Conservation (phyloP, 2,888 invertebrate species). For the Synergus japonicus region DNA sequence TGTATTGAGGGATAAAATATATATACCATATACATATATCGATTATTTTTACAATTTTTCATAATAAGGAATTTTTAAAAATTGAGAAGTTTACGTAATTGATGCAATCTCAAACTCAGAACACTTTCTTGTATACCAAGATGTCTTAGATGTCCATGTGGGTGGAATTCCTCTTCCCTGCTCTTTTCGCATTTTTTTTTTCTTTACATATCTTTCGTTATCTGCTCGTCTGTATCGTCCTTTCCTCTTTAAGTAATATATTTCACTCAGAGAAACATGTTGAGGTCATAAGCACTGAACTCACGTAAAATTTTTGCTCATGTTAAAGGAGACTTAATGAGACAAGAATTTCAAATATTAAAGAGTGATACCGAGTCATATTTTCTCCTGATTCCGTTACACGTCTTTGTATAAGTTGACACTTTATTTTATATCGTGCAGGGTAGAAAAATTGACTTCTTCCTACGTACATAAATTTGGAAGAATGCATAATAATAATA, state of each 20-base stretch:
- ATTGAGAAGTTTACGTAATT: background rate
- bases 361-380: background rate
- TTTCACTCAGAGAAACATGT: background rate
- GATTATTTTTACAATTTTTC: too few relatives aligned
- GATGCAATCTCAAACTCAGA: background rate
- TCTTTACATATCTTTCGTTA: background rate
- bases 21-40: background rate
- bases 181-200: background rate
- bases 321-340: background rate
- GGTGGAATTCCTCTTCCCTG: background rate
- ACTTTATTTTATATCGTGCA: background rate
- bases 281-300: background rate
- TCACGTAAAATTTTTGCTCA: background rate
- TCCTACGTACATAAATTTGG: background rate
- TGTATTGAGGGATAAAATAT: too few relatives aligned
- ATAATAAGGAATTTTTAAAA: background rate
- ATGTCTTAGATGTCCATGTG: background rate
- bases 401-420: background rate
- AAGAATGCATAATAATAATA: too few relatives aligned
- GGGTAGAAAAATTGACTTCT: background rate
- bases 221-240: background rate
- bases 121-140: background rate
- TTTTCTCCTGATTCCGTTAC: background rate
- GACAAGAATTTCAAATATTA: background rate
- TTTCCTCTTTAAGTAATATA: background rate